These are phyloP conservation scores for Thripadectes ignobilis DNA, from an alignment of 2,797 vertebrate species.

Conservation along the genomic window DNA sequence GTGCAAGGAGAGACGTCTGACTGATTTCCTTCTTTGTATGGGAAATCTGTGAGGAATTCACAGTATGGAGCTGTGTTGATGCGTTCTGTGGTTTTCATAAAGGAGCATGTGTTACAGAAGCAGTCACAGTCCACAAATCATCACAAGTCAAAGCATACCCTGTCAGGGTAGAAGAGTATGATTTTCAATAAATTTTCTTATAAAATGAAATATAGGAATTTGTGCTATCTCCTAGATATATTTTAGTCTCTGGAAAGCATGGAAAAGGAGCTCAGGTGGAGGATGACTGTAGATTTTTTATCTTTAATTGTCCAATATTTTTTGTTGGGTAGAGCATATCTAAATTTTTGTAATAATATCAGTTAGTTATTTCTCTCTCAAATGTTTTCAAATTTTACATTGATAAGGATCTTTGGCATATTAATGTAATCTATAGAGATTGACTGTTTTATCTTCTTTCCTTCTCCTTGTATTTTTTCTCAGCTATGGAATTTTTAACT, in stretches of 20 bases:
- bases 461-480: neutral
- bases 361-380: neutral
- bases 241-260: neutral
- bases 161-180: neutral
- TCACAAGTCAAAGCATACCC: neutral
- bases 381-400: neutral
- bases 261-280: neutral
- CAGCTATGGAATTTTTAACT: neutral
- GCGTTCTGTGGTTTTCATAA: neutral
- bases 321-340: neutral
- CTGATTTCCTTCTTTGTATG: neutral
- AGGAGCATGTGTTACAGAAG: neutral
- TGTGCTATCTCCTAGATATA: neutral
- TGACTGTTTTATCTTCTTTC: neutral
- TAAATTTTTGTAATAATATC: neutral
- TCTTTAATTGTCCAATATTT: neutral
- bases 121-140: neutral
- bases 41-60: neutral
- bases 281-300: neutral
- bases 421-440: neutral
- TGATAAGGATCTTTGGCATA: neutral
- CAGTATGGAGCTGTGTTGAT: neutral
- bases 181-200: neutral
- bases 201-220: neutral
- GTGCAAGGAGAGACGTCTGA: neutral